These are phyloP conservation scores for Caenorhabditis brenneri DNA, from an alignment of 1,140 invertebrate species.

Conservation along the genomic window DNA sequence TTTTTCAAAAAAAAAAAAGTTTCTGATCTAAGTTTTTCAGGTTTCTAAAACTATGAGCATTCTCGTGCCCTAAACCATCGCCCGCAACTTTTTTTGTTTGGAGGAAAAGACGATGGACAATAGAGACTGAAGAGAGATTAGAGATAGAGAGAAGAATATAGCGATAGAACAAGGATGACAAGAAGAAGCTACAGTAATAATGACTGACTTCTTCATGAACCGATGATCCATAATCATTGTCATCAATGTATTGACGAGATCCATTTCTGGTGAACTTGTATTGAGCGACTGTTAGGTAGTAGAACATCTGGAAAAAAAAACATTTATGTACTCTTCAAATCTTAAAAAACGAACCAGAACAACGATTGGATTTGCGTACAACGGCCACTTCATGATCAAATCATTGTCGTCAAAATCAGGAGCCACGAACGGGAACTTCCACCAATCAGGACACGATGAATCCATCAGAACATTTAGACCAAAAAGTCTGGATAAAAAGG, in stretches of 20 bases:
- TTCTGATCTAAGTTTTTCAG: neutral
- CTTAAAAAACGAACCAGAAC: slow-evolving; percentile 49
- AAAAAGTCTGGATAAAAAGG: slow-evolving; percentile 60
- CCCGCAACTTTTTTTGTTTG: neutral
- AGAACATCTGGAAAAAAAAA: slow-evolving; percentile 51
- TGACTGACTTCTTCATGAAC: slow-evolving; percentile 67
- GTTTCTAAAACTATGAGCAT: neutral
- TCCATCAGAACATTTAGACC: slow-evolving; percentile 58
- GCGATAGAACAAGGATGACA: neutral
- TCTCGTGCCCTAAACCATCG: slow-evolving; percentile 1
- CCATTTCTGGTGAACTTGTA: slow-evolving; percentile 66
- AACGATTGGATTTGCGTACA: slow-evolving; percentile 60
- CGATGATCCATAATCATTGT: slow-evolving; percentile 63
- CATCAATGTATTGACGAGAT: slow-evolving; percentile 49
- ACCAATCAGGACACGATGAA: slow-evolving; percentile 60
- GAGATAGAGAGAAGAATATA: neutral
- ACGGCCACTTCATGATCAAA: slow-evolving; percentile 57
- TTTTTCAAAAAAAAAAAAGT: neutral
- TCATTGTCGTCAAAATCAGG: slow-evolving; percentile 21
- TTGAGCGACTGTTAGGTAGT: slow-evolving; percentile 61
- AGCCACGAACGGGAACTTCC: slow-evolving; percentile 50
- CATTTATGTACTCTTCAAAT: neutral
- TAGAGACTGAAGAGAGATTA: neutral
- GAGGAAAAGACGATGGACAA: slow-evolving; percentile 18
- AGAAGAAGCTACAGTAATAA: neutral